Conservation (phyloP, 2,113 vertebrate genomes). For the Turnix velox region DNA sequence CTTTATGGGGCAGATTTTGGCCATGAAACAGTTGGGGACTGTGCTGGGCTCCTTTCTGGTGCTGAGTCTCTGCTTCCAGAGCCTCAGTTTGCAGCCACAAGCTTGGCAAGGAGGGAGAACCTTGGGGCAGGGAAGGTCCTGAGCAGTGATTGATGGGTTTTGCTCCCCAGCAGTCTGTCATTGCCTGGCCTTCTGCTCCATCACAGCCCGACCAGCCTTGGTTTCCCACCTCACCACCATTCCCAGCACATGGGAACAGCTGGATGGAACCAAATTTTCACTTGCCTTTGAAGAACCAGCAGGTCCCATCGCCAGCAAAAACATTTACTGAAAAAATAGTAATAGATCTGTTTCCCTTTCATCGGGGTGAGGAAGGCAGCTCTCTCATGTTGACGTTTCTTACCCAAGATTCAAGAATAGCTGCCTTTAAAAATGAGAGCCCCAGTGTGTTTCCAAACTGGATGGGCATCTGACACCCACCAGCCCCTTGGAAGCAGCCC, state of each 20-base stretch:
- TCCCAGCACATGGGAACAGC: neutral
- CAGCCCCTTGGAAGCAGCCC: neutral
- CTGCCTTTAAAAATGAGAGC: neutral
- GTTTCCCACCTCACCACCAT: neutral
- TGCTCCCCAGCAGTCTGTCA: neutral
- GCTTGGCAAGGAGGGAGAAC: neutral
- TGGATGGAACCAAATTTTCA: slow-evolving; percentile 24
- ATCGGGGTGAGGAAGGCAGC: neutral
- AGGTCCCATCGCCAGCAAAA: neutral
- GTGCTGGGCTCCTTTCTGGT: neutral
- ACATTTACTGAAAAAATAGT: slow-evolving; percentile 50
- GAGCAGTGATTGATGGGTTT: neutral
- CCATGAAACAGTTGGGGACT: rapidly evolving
- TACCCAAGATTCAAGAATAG: neutral
- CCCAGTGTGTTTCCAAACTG: neutral
- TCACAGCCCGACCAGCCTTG: neutral
- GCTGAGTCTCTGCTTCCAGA: neutral
- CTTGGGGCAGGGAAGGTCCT: neutral
- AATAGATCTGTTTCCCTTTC: slow-evolving; percentile 48
- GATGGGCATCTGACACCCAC: neutral
- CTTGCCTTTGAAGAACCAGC: slow-evolving; percentile 31
- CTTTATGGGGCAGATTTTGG: neutral
- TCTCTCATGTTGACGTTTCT: neutral
- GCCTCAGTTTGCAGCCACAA: neutral
- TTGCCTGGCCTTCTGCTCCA: neutral